These are phyloP conservation scores for Corythornis cristatus DNA, from an alignment of 2,113 vertebrate genomes.

Conservation along the genomic window DNA sequence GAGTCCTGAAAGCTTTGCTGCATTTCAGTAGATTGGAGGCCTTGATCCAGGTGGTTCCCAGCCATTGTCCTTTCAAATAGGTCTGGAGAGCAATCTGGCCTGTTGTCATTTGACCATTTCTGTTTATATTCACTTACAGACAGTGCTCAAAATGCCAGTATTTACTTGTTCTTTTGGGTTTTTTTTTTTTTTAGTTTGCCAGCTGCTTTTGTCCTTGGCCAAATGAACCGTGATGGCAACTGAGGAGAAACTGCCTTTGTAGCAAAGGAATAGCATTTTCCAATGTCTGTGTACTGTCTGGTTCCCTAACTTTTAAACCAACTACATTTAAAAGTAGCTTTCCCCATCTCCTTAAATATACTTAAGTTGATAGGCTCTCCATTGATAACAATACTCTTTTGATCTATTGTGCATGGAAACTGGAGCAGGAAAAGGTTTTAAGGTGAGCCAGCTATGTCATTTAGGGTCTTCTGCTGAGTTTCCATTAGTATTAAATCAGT, in stretches of 20 bases:
- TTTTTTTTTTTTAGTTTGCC: neutral
- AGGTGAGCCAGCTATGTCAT: slow-evolving; percentile 42
- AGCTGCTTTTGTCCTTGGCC: neutral
- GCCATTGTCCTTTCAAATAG: neutral
- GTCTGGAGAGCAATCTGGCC: neutral
- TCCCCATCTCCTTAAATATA: neutral
- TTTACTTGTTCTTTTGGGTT: neutral
- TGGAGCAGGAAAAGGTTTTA: slow-evolving; percentile 31
- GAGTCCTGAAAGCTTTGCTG: neutral
- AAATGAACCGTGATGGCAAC: neutral
- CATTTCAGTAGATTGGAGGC: neutral
- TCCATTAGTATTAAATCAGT: slow-evolving; percentile 41
- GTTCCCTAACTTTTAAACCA: neutral
- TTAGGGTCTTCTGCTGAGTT: slow-evolving; percentile 52
- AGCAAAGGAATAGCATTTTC: neutral
- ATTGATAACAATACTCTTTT: slow-evolving; percentile 22
- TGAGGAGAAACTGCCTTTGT: neutral
- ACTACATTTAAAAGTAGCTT: neutral
- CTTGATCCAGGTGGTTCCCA: neutral
- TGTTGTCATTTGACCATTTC: neutral
- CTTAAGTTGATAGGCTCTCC: neutral
- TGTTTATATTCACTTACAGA: neutral
- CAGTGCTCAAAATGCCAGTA: neutral
- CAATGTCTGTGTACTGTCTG: neutral
- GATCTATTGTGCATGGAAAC: slow-evolving; percentile 37